Percentiles rank a stretch among this genome's conserved stretches.
Evolutionary conservation across 2,888 invertebrate species (phyloP).

Genomic region (Agonopterix subpropinquella): DNA sequence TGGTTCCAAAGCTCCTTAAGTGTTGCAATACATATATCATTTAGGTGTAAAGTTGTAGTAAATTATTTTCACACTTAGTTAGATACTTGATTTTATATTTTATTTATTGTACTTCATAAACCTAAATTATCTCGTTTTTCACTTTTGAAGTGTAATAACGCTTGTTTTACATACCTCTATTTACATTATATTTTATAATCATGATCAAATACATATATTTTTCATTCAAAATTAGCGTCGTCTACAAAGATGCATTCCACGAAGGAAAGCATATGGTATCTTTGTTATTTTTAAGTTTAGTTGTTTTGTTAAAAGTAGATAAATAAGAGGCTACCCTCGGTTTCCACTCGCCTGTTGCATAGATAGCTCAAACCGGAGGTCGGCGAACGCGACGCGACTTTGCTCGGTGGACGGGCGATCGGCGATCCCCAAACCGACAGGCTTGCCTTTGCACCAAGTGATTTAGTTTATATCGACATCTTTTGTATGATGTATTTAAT

Average conservation of each 20-base stretch:
- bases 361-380: constrained; percentile 38
- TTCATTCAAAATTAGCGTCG: constrained; percentile 52
- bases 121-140: constrained; percentile 61
- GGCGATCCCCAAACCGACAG: constrained; percentile 58
- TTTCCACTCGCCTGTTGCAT: constrained; percentile 63
- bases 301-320: constrained; percentile 60
- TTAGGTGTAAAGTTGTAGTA: constrained; percentile 72
- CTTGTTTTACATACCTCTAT: constrained; percentile 70
- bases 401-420: constrained; percentile 29
- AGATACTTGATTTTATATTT: constrained; percentile 64
- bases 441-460: constrained; percentile 77
- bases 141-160: constrained; percentile 69
- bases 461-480: constrained; percentile 75
- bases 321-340: constrained; percentile 68
- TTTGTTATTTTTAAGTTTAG: constrained; percentile 58
- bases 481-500: constrained; percentile 76
- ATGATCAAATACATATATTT: constrained; percentile 69
- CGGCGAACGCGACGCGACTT: constrained; percentile 13
- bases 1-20: constrained; percentile 72
- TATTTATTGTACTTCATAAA: constrained; percentile 66
- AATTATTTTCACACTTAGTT: constrained; percentile 72
- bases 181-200: constrained; percentile 66
- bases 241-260: constrained; percentile 64
- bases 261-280: constrained; percentile 54
- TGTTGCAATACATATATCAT: constrained; percentile 72